Base-by-base conservation (phyloP, 2,888 invertebrate species). In the Pardosa pseudoannulata region DNA sequence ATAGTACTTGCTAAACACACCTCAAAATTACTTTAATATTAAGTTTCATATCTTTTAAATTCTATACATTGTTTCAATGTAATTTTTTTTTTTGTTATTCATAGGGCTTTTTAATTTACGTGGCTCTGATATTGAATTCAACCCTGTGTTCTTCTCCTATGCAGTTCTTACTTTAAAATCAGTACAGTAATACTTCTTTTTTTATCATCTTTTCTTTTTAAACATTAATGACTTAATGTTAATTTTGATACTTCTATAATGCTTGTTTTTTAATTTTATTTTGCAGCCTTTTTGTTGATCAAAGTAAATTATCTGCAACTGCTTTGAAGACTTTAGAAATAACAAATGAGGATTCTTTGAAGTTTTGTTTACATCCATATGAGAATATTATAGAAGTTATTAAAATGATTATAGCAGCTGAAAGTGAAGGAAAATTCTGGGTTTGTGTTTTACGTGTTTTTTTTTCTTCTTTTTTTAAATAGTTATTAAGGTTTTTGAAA, bases 81-180 rank as follows among this genome's bases (percentile, higher is more conserved):
- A n/a, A n/a, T n/a, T n/a, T n/a, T n/a, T n/a, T n/a, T 62, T 19
- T n/a, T 74, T 65, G 39, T 28, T 65, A 71, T 36, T 89, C 89
- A 31, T 90, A 95, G 95, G 96, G 94, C 93, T 96, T 1, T 92
- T 98, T 56, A 98, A 98, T 92, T 93, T 97, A 23, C 93, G 98
- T 79, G 98, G 98, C 6, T 94, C 94, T 0, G 98, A 98, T 91
- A 97, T 98, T 87, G 93, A 94, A 28, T 97, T 94, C 93, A 97
- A 97, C 91, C 98, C 98, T 0, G 96, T 93, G 9, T 93, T 93
- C 89, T 93, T 92, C 89, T 90, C 93, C 7, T 92, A 92, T 89
- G 91, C 91, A 71, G 90, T 92, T 64, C 82, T 92, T 16, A 91
- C 91, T 27, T 68, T 89, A 74, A 90, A 91, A 75, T 88, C 83